Base-by-base conservation (phyloP, 2,113 vertebrate genomes). In the Oryzias woworae region DNA sequence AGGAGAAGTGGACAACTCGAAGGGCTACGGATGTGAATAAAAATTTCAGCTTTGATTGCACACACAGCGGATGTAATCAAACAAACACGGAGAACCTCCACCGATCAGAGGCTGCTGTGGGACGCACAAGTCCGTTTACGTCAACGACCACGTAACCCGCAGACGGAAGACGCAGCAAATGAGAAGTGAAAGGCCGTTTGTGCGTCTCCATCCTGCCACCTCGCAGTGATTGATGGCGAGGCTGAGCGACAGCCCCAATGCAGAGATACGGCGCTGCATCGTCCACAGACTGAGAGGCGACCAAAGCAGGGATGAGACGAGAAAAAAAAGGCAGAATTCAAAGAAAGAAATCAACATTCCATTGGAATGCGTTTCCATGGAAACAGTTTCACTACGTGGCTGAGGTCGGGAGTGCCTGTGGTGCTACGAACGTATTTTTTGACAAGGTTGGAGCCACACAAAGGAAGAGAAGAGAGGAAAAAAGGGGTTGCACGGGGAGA, bases 371-470 rank as follows among this genome's bases (percentile, higher is more conserved):
- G 86, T 92, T 88, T 70, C 90, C 86, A 89, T 69, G 82, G 88
- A 58, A 90, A 92, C 47, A 1, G 58, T 83, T 86, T 83, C 88
- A 87, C 87, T 90, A 90, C 89, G 82, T 69, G 23, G 53, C 64
- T 54, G 48, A 75, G 3, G 50, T 43, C 3, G 44, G 76, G 86
- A 68, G 83, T 18, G 65, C 84, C 86, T 70, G 77, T 81, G 63
- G 82, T 80, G 84, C 64, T 45, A 45, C 31, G 75, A 77, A 85
- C 54, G 71, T 84, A 89, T 90, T 91, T 64, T 84, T 82, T 90
- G 89, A 92, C 89, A 92, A 88, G 85, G 89, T 87, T 90, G 87
- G 48, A 70, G 83, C 84, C 85, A 66, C 73, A 88, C 77, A 88
- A 87, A 88, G 73, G 73, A 72, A 80, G 66, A 71, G 65, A 66